A percentile compares a stretch with the other conserved stretches of the same genome.
Conservation (phyloP, 2,797 vertebrate genomes). For the Pitangus sulphuratus region DNA sequence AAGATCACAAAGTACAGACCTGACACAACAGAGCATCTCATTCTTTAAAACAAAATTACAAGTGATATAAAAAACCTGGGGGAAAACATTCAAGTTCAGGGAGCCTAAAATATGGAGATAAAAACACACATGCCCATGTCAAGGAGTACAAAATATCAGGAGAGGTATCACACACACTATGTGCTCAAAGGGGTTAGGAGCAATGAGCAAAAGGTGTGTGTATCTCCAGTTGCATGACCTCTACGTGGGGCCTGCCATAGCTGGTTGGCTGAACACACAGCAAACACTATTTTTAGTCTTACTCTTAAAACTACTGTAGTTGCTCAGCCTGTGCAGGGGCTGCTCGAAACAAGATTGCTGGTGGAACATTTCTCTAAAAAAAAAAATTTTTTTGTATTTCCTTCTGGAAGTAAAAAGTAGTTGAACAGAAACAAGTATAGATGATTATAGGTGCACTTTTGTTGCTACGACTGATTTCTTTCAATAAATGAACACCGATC, state of each 20-base stretch:
- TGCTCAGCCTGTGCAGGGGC: not conserved
- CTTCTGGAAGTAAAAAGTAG: not conserved
- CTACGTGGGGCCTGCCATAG: not conserved
- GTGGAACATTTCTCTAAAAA: not conserved
- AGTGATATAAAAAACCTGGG: not conserved
- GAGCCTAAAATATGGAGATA: not conserved
- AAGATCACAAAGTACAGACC: not conserved
- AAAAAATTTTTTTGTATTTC: not conserved
- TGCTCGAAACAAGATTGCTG: not conserved
- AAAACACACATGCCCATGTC: not conserved
- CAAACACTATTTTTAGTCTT: fast-evolving
- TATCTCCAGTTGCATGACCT: not conserved
- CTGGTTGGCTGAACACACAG: not conserved
- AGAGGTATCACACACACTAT: not conserved
- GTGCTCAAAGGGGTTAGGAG: not conserved
- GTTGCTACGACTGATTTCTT: not conserved
- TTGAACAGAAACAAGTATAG: not conserved
- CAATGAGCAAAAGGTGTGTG: not conserved
- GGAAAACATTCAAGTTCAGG: not conserved
- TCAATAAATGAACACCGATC: not conserved
- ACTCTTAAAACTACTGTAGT: not conserved
- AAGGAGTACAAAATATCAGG: not conserved
- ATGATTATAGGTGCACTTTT: not conserved
- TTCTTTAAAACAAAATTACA: conserved; percentile 2
- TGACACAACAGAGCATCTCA: not conserved